These are phyloP conservation scores for Mormyrops attenuatus DNA, from an alignment of 2,797 vertebrate species.

Conservation along the genomic window DNA sequence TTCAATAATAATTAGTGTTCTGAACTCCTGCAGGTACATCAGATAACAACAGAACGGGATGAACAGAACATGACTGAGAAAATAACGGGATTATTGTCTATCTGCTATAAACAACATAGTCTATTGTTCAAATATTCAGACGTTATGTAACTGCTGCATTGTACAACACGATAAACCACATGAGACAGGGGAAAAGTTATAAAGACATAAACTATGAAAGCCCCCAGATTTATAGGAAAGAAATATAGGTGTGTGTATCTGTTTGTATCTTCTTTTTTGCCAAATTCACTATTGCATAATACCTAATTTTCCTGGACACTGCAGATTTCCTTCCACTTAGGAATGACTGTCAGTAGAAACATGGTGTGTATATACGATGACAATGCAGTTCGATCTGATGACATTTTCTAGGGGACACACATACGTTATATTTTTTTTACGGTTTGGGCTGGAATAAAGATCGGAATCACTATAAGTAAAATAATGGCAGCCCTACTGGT, in stretches of 20 bases:
- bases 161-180: background rate
- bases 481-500: background rate
- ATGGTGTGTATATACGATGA: background rate
- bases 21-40: background rate
- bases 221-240: background rate
- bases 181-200: background rate
- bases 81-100: background rate
- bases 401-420: background rate
- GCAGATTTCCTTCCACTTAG: background rate
- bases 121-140: background rate
- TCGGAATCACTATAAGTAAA: background rate
- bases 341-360: background rate
- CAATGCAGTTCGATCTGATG: background rate
- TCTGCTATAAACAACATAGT: background rate
- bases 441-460: background rate
- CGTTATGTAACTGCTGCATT: background rate
- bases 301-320: background rate
- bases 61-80: background rate
- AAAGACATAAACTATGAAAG: background rate
- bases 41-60: background rate
- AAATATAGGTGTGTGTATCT: background rate
- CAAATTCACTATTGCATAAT: background rate
- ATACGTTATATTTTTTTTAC: background rate
- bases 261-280: background rate
- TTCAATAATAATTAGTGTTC: background rate